Conservation (phyloP, 2,113 vertebrate species). For the Melanocharis versteri region DNA sequence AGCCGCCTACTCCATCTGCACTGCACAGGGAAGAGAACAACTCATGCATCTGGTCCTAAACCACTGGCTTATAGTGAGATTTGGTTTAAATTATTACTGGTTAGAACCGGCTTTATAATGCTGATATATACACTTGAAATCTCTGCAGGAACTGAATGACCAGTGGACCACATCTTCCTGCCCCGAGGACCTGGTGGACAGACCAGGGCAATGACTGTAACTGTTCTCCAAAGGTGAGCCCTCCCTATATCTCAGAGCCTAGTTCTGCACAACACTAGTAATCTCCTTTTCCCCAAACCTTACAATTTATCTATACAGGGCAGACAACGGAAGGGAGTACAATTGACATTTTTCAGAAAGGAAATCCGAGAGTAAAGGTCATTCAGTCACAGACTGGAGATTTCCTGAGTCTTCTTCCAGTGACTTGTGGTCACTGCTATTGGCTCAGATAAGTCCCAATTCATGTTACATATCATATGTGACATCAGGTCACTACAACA, state of each 20-base stretch:
- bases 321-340: background rate
- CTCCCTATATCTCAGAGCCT: background rate
- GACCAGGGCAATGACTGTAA: background rate
- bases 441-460: background rate
- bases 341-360: background rate
- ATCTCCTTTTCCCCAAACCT: background rate
- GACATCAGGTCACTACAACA: background rate
- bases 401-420: background rate
- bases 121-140: background rate
- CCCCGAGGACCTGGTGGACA: background rate
- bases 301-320: background rate
- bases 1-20: background rate
- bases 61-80: background rate
- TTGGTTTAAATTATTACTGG: background rate
- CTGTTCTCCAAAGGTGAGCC: background rate
- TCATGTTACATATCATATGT: background rate
- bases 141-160: background rate
- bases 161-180: background rate
- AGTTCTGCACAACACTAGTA: background rate
- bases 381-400: background rate
- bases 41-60: background rate
- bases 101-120: background rate
- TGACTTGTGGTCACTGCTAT: background rate
- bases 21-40: background rate
- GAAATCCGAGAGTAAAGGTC: background rate